Conservation (phyloP, 2,113 vertebrate species). For the Xenopus tropicalis region UCB_Xtro_10.0 CM004448.2:67506501-67507000, state of each 20-base stretch:
- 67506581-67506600: slow-evolving; percentile 56
- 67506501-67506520: slow-evolving; percentile 50
- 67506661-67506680: slow-evolving; percentile 96
- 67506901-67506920: slow-evolving; percentile 72
- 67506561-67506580: slow-evolving; percentile 47
- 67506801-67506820: slow-evolving; percentile 81
- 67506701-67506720: slow-evolving; percentile 89
- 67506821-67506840: slow-evolving; percentile 79
- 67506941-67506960: slow-evolving; percentile 97
- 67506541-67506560: slow-evolving; percentile 51
- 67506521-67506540: slow-evolving; percentile 59
- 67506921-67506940: slow-evolving; percentile 92
- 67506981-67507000: slow-evolving; percentile 74
- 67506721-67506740: slow-evolving; percentile 79
- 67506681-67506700: slow-evolving; percentile 91
- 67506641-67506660: slow-evolving; percentile 93
- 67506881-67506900: slow-evolving; percentile 73
- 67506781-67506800: slow-evolving; percentile 73
- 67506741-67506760: slow-evolving; percentile 63
- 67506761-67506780: slow-evolving; percentile 22
- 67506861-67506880: slow-evolving; percentile 83
- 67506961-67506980: slow-evolving; percentile 71
- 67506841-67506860: slow-evolving; percentile 84
- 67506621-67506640: slow-evolving; percentile 92
- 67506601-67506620: slow-evolving; percentile 75